Evolutionary conservation across 2,888 invertebrate genomes (phyloP).

Genomic region (Chaetogeoica ovagalla): DNA sequence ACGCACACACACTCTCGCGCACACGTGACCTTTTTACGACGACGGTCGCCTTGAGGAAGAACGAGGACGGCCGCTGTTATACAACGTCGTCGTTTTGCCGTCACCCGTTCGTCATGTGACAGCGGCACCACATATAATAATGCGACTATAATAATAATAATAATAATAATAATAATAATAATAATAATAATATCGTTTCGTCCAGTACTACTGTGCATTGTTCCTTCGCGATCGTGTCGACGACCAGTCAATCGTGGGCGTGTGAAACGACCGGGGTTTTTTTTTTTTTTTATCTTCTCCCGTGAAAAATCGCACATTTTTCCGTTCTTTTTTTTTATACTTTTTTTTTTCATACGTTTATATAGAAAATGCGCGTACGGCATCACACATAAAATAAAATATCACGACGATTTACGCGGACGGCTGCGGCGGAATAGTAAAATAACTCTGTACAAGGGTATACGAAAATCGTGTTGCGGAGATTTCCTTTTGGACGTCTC

Average conservation of each 20-base stretch:
- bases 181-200: constrained; percentile 6
- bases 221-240: constrained; percentile 1
- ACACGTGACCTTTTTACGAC: constrained; percentile 51
- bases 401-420: no score
- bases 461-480: no score
- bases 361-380: no score
- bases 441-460: no score
- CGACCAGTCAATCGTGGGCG: constrained; percentile 37
- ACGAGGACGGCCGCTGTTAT: neutral
- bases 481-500: no score
- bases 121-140: neutral
- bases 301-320: constrained; percentile 49
- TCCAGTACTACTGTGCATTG: constrained; percentile 28
- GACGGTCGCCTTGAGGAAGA: constrained; percentile 6
- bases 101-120: neutral
- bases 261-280: no score
- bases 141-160: no score
- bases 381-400: no score
- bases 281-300: no score
- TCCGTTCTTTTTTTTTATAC: neutral
- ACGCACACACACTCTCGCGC: no score
- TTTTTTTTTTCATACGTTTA: no score
- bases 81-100: neutral
- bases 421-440: no score
- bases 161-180: neutral